Percentiles rank a stretch among this genome's conserved stretches.
Evolutionary conservation across 1,140 invertebrate genomes (phyloP).

Genomic region (Zaprionus ghesquierei): DNA sequence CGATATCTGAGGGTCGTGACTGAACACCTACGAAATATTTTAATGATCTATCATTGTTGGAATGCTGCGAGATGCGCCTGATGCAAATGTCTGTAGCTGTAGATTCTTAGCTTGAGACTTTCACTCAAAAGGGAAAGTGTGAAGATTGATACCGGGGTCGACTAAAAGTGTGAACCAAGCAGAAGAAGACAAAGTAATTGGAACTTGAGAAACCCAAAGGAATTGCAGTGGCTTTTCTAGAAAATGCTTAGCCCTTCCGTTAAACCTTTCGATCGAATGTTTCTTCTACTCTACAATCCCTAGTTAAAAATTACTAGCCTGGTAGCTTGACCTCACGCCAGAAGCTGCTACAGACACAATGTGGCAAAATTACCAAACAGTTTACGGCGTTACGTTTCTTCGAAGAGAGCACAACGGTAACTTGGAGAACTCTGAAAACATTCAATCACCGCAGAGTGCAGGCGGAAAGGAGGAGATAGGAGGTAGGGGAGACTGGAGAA

Average conservation of each 20-base stretch:
- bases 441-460: constrained; percentile 42
- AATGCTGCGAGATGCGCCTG: constrained; percentile 24
- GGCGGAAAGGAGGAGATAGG: not conserved
- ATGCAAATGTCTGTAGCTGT: constrained; percentile 3
- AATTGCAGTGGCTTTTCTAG: not conserved
- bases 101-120: constrained; percentile 28
- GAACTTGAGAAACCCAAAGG: not conserved
- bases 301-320: not conserved
- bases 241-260: not conserved
- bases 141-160: constrained; percentile 12
- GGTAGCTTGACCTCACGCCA: not conserved
- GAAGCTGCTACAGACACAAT: constrained; percentile 18
- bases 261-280: not conserved
- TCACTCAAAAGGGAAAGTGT: constrained; percentile 39
- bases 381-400: constrained; percentile 8
- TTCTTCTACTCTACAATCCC: not conserved
- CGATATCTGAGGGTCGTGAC: constrained; percentile 35
- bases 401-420: constrained; percentile 51
- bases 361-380: constrained; percentile 30
- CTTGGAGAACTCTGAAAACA: constrained; percentile 41
- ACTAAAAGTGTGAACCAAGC: not conserved
- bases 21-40: constrained; percentile 29
- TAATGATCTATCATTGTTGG: constrained; percentile 49
- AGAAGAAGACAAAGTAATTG: not conserved
- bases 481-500: not conserved